Conservation (phyloP, 1,140 invertebrate species). For the Notospermus geniculatus region DNA sequence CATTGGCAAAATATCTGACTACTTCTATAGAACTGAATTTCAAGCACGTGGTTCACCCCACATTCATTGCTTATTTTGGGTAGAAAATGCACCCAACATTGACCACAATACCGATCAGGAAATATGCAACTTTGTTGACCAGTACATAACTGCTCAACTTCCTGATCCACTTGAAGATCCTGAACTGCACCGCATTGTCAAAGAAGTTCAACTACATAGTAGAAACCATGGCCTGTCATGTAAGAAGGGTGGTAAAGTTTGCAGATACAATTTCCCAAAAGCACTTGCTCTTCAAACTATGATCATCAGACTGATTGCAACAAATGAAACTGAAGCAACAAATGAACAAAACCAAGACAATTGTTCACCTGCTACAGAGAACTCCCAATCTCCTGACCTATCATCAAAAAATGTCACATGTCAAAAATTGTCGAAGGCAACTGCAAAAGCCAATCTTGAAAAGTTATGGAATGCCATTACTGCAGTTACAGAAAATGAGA, state of each 20-base stretch:
- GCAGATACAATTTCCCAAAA: constrained; percentile 10
- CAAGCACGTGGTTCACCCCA: constrained; percentile 22
- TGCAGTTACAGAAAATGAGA: not conserved
- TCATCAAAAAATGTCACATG: not conserved
- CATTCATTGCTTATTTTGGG: constrained; percentile 24
- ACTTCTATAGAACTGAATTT: constrained; percentile 22
- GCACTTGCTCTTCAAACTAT: not conserved
- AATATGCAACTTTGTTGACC: not conserved
- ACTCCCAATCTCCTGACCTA: too few species aligned
- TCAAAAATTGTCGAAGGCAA: not conserved
- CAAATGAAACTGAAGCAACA: not conserved
- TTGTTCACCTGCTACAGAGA: not conserved
- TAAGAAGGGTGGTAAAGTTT: constrained; percentile 4
- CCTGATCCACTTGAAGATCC: constrained; percentile 1
- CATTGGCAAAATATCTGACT: constrained; percentile 19
- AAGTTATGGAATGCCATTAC: constrained; percentile 9
- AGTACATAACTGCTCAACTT: not conserved
- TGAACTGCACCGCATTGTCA: constrained; percentile 4
- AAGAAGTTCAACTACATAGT: not conserved
- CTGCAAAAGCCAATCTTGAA: constrained; percentile 10
- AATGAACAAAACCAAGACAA: not conserved
- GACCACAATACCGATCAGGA: not conserved
- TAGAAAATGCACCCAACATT: not conserved
- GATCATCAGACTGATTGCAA: not conserved
- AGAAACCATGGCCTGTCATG: constrained; percentile 6